Base-by-base conservation (phyloP, 1,140 invertebrate species). In the Caligus rogercresseyi region DNA sequence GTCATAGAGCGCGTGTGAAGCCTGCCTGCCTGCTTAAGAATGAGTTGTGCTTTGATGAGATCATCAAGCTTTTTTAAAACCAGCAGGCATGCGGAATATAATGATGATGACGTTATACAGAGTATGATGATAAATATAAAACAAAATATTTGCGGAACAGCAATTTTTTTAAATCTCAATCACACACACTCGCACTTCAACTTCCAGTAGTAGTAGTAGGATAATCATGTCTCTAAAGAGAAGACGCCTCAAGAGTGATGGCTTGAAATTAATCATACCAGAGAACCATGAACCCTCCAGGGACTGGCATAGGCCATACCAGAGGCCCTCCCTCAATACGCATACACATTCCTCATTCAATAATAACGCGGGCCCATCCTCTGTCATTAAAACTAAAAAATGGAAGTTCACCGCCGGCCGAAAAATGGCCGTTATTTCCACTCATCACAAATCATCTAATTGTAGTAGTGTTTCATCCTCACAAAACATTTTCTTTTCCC, bases 221-320 rank as follows among this genome's bases (percentile, higher is more conserved):
- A n/a, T n/a, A n/a, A n/a, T n/a, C n/a, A 43, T 43, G 31, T 43
- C 31, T 43, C n/a, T 43, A n/a, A 43, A 43, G 31, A 18, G 54
- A 13, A 56, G 24, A 21, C 54, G 54, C 20, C 16, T 56, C 15
- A 56, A 56, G 14, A 56, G 24, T 3, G 24, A 21, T 25, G 54
- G 54, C 20, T 25, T 56, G n/a, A 56, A 56, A 56, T 56, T 56
- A 25, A 25, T 21, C 18, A 56, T 56, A 3, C 54, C 54, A n/a
- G 54, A 13, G 3, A 20, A 20, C 24, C 54, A 25, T 21, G 3
- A 20, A 14, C 24, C 54, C 3, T 15, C 54, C 18, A 18, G 54
- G 1, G 54, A 56, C 24, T 56, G 54, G 54, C 20, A 15, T 23
- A n/a, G n/a, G 15, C 54, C 54, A 20, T 56, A 56, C 16, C 16